Conservation (phyloP, 2,797 vertebrate genomes). For the Protosalanx chinensis region DNA sequence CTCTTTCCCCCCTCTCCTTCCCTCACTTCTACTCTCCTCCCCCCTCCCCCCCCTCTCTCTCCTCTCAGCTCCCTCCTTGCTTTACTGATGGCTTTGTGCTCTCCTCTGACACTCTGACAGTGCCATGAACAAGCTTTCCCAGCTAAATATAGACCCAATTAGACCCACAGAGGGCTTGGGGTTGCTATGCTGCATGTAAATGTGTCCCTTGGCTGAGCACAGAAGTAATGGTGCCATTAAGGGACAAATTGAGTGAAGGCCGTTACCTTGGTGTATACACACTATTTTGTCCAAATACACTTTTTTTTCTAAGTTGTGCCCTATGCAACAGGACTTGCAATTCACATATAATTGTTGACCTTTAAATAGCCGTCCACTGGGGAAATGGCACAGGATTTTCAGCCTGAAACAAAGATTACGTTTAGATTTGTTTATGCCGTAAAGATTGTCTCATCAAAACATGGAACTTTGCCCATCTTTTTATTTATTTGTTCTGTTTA, state of each 20-base stretch:
- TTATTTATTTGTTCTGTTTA: too few species aligned
- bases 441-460: too few species aligned
- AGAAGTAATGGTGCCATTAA: constrained; percentile 52
- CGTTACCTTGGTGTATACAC: constrained; percentile 34
- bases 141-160: constrained; percentile 66
- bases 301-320: constrained; percentile 14
- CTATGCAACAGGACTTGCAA: neutral
- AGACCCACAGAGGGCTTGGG: constrained; percentile 42
- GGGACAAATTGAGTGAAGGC: constrained; percentile 49
- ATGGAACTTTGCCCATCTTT: too few species aligned
- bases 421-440: too few species aligned
- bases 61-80: constrained; percentile 14
- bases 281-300: constrained; percentile 25
- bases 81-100: constrained; percentile 30
- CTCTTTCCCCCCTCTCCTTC: too few species aligned
- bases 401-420: too few species aligned
- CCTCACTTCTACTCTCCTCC: too few species aligned
- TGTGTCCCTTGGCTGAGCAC: constrained; percentile 40
- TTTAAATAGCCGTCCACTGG: neutral
- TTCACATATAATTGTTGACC: neutral
- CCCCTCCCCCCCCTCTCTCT: neutral
- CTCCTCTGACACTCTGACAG: constrained; percentile 17
- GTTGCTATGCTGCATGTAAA: constrained; percentile 55
- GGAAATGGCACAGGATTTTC: too few species aligned
- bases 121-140: constrained; percentile 34